phyloP scores from a whole-genome alignment of 2,888 invertebrate genomes.

The Metellina segmentata region DNA sequence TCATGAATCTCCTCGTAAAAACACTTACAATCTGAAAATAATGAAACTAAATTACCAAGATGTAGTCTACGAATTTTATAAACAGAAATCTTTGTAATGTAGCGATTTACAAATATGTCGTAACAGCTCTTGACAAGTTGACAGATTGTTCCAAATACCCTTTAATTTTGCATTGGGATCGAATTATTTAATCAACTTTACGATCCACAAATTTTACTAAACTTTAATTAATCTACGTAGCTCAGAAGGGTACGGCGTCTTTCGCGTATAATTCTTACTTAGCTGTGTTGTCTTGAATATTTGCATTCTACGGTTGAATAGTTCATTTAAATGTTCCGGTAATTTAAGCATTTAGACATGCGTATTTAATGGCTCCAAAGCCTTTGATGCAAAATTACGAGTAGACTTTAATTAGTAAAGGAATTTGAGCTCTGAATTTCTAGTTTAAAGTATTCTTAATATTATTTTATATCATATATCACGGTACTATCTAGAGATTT shows the following conservation, averaged over 20 bases:
- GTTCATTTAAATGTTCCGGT: conserved; percentile 10
- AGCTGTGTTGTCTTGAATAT: not conserved
- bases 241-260: not conserved
- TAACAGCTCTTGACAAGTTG: not conserved
- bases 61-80: too few species aligned
- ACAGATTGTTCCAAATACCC: not conserved
- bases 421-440: too few species aligned
- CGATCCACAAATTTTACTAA: not conserved
- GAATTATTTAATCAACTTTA: not conserved
- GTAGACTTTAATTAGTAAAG: too few species aligned
- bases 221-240: conserved; percentile 8
- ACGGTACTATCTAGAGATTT: too few species aligned
- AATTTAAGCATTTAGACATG: not conserved
- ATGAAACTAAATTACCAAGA: too few species aligned
- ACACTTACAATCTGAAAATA: too few species aligned
- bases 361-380: not conserved
- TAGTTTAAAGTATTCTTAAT: too few species aligned
- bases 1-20: too few species aligned
- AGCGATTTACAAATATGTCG: too few species aligned
- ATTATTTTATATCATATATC: too few species aligned
- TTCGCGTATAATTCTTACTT: not conserved
- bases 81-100: too few species aligned
- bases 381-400: too few species aligned
- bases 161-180: not conserved
- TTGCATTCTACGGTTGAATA: not conserved